Conservation (phyloP, 2,888 invertebrate genomes). For the Trissolcus japonicus region DNA sequence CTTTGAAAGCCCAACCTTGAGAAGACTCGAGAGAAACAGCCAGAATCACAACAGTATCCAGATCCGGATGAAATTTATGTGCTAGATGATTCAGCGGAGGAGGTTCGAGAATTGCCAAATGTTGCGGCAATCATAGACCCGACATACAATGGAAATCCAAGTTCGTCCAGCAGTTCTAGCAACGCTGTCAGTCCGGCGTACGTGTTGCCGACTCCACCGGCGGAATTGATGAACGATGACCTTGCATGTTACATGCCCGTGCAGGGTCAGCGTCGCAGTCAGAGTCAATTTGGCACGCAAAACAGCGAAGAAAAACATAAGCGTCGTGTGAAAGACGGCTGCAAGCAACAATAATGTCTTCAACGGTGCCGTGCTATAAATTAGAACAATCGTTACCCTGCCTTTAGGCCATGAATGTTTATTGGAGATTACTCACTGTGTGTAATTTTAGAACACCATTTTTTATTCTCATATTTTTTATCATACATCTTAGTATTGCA, state of each 20-base stretch:
- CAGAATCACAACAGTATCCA: slow-evolving; percentile 45
- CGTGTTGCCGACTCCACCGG: slow-evolving; percentile 70
- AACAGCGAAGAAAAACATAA: slow-evolving; percentile 81
- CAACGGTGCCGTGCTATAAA: slow-evolving; percentile 34
- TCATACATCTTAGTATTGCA: not conserved
- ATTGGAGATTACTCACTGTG: slow-evolving; percentile 9
- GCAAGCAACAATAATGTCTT: slow-evolving; percentile 79
- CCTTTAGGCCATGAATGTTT: slow-evolving; percentile 13
- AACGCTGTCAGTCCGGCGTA: slow-evolving; percentile 72
- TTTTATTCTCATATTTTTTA: not conserved
- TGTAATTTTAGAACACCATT: slow-evolving; percentile 1
- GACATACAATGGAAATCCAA: slow-evolving; percentile 77
- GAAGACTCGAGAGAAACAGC: slow-evolving; percentile 15
- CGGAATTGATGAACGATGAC: slow-evolving; percentile 75
- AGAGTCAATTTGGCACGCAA: slow-evolving; percentile 77
- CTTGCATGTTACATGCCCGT: slow-evolving; percentile 85
- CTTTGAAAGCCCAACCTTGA: slow-evolving; percentile 20
- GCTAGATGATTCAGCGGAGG: slow-evolving; percentile 67
- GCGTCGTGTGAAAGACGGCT: slow-evolving; percentile 80
- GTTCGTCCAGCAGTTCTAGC: slow-evolving; percentile 66
- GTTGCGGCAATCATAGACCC: slow-evolving; percentile 84
- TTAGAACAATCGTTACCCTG: slow-evolving; percentile 14
- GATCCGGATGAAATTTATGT: slow-evolving; percentile 76
- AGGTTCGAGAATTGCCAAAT: slow-evolving; percentile 75
- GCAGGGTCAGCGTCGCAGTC: slow-evolving; percentile 83